These are phyloP conservation scores for Lycocorax pyrrhopterus DNA, from an alignment of 2,113 vertebrate genomes.

Conservation along the genomic window DNA sequence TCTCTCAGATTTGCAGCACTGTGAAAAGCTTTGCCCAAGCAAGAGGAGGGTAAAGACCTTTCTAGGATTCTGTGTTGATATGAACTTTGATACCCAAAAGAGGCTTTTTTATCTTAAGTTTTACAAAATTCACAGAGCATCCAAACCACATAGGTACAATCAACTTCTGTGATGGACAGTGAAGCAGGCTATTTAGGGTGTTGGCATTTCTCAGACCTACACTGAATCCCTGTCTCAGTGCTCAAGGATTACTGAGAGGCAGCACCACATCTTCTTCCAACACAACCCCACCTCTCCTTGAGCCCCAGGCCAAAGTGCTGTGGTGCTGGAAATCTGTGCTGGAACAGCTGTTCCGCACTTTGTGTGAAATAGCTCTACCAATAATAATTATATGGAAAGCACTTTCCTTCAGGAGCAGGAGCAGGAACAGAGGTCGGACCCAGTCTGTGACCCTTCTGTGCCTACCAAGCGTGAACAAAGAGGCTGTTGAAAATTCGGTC, in stretches of 20 bases:
- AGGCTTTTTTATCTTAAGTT: background rate
- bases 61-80: background rate
- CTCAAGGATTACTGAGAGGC: background rate
- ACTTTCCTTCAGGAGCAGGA: background rate
- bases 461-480: background rate
- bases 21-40: background rate
- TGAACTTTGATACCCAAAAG: background rate
- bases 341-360: background rate
- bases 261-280: background rate
- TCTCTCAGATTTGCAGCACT: background rate
- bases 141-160: background rate
- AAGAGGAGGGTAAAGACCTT: background rate
- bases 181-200: background rate
- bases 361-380: background rate
- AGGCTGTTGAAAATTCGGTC: background rate
- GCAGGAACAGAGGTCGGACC: background rate
- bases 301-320: background rate
- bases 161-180: background rate
- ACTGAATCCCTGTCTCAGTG: background rate
- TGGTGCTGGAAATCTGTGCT: background rate
- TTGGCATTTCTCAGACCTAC: background rate
- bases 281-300: background rate
- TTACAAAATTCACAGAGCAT: background rate
- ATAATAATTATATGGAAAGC: background rate
- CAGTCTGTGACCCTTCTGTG: background rate